Evolutionary conservation across 1,140 invertebrate species (phyloP), one percentile per base, ranked within the genome.

Genomic region (Camponotus vicinus): DNA sequence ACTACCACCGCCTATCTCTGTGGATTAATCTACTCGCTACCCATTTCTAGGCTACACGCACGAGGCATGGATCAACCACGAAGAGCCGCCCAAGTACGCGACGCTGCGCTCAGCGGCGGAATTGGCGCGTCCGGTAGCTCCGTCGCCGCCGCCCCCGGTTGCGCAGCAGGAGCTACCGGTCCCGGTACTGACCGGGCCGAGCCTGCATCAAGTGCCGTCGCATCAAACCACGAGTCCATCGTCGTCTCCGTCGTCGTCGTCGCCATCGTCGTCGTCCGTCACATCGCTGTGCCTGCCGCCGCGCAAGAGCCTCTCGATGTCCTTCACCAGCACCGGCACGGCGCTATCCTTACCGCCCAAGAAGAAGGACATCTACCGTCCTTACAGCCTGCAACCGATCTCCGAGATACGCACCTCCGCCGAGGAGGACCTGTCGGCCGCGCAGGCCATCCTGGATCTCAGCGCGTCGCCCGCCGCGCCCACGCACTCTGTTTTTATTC

Each of bases 301-400:
- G 84, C 95, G 96, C 87, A 97, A 97, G 93, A 97, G 97, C 45
- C 95, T 97, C 40, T 96, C 97, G 6, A 97, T 98, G 97, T 98
- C 97, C 92, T 98, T 97, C 93, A 98, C 97, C 32, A 98, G 97
- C 93, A 98, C 97, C 3, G 97, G 97, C 5, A 97, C 97, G 5
- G 96, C 97, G 15, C 94, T 98, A 0, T 98, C 97, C 70, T 93
- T 98, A 85, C 97, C 98, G 49, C 98, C 98, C 0, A 98, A 98
- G 93, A 98, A 98, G 94, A 98, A 98, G 94, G 98, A 98, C 93
- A 98, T 98, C 85, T 98, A 98, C 93, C 95, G 98, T 69, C 98
- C 98, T 0, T 98, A 98, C 93, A 98, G 97, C 73, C 95, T 98
- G 63, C 97, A 97, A 97, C 92, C 97, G 95, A 94, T 94, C 92